These are phyloP conservation scores for Cairina moschata DNA, from an alignment of 2,113 vertebrate genomes.

Conservation along the genomic window DNA sequence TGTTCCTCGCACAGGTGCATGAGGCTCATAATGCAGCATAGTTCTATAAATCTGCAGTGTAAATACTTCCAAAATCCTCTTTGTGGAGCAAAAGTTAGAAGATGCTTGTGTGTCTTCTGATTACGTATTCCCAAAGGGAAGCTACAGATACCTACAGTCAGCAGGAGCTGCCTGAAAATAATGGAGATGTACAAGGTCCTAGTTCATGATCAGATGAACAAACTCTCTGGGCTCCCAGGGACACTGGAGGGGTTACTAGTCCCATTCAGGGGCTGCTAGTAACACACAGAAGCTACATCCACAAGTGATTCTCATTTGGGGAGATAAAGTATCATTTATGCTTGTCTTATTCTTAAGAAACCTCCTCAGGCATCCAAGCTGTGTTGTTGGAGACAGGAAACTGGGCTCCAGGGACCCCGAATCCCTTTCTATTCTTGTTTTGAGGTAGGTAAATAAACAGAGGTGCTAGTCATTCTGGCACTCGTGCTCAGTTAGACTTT, in stretches of 20 bases:
- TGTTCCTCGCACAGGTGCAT: not conserved
- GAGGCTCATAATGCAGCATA: not conserved
- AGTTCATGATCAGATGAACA: not conserved
- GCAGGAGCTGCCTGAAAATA: not conserved
- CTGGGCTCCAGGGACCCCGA: not conserved
- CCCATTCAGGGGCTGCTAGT: not conserved
- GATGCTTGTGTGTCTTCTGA: not conserved
- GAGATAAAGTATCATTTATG: not conserved
- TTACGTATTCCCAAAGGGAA: not conserved
- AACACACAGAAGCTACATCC: not conserved
- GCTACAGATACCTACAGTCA: not conserved
- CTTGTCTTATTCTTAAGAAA: not conserved
- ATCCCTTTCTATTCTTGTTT: not conserved
- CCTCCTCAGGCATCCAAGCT: not conserved
- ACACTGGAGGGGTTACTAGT: not conserved
- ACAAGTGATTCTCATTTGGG: not conserved
- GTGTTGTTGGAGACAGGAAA: not conserved
- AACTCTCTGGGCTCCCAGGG: accelerated
- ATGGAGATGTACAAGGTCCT: not conserved
- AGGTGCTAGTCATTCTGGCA: not conserved
- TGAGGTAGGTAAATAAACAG: not conserved
- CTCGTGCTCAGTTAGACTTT: not conserved
- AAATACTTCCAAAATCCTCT: slow-evolving; percentile 9
- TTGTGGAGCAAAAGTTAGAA: not conserved
- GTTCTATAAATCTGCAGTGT: not conserved